Percentiles rank a stretch among this genome's conserved stretches.
Evolutionary conservation across 2,888 invertebrate genomes (phyloP).

Genomic region (Spialia ferax): DNA sequence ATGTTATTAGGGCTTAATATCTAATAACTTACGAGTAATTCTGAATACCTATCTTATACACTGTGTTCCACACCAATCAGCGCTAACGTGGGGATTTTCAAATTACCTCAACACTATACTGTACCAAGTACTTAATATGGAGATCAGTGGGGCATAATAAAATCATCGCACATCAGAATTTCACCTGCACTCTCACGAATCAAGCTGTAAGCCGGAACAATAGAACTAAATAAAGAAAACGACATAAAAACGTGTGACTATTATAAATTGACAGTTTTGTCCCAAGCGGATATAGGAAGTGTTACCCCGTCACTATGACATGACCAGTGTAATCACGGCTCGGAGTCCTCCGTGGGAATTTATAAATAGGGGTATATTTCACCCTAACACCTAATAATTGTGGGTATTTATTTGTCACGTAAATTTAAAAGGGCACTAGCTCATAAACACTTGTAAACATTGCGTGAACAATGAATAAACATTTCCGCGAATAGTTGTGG

Average conservation of each 20-base stretch:
- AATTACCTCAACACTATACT: too few species aligned
- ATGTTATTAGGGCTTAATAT: too few species aligned
- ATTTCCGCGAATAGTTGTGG: conserved; percentile 10
- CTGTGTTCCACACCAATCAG: too few species aligned
- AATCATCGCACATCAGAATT: background rate
- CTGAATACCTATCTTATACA: too few species aligned
- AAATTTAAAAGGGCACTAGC: background rate
- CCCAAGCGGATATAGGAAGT: conserved; percentile 48
- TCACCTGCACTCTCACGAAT: background rate
- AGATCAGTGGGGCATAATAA: background rate
- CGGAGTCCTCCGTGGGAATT: conserved; percentile 65
- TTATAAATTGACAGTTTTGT: conserved; percentile 12
- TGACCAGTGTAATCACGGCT: conserved; percentile 47
- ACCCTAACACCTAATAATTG: conserved; percentile 52
- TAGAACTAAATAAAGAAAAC: background rate
- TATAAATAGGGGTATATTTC: conserved; percentile 54
- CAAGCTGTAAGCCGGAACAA: background rate
- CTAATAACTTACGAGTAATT: too few species aligned
- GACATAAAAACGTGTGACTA: conserved; percentile 30
- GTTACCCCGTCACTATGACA: conserved; percentile 42
- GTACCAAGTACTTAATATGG: too few species aligned
- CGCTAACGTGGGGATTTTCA: too few species aligned
- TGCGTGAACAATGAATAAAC: conserved; percentile 21
- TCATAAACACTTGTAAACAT: conserved; percentile 33
- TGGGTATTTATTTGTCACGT: conserved; percentile 39